Base-by-base conservation (phyloP, 2,797 vertebrate genomes). In the Myioborus miniatus region DNA sequence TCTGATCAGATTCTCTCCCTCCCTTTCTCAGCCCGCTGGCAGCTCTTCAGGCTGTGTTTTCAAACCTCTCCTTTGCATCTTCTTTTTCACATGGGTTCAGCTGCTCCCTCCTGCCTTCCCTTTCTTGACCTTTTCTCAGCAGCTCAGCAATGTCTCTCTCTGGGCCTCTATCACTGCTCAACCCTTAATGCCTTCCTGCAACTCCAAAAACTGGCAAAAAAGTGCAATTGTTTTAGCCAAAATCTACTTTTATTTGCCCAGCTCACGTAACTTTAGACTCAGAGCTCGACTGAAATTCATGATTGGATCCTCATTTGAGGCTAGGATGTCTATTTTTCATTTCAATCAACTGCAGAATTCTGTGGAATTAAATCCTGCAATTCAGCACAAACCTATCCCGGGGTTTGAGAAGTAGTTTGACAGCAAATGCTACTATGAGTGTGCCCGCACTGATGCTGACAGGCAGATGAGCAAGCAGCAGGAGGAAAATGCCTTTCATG, bases 401-500 rank as follows among this genome's bases (percentile, higher is more conserved):
- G 30, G 53, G 49, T 75, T 64, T 64, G 72, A 87, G 83, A 56
- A 76, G 37, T 34, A 63, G 37, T 46, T 90, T 8, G 12, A 23
- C 29, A 55, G 53, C 43, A 62, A 53, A 22, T 32, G 41, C 74
- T 75, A 18, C 64, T 43, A 12, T 14, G 49, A 67, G 41, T 36
- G 26, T 32, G 26, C 34, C 56, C 5, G 0, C 65, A 46, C 26
- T 76, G 39, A 63, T 32, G n/a, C 62, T 72, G 53, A 50, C 41
- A 44, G 86, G 74, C 63, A 91, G 87, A 86, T 78, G 63, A 89
- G 74, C 83, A 67, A 76, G 50, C 53, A 63, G 14, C 36, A 68
- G 52, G 47, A 77, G 69, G 60, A 92, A 85, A 83, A 71, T 76
- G 78, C 85, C 83, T 94, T 95, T 94, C 76, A 67, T 71, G 83